These are phyloP conservation scores for Tachina lurida DNA, from an alignment of 2,888 invertebrate species.

Conservation along the genomic window DNA sequence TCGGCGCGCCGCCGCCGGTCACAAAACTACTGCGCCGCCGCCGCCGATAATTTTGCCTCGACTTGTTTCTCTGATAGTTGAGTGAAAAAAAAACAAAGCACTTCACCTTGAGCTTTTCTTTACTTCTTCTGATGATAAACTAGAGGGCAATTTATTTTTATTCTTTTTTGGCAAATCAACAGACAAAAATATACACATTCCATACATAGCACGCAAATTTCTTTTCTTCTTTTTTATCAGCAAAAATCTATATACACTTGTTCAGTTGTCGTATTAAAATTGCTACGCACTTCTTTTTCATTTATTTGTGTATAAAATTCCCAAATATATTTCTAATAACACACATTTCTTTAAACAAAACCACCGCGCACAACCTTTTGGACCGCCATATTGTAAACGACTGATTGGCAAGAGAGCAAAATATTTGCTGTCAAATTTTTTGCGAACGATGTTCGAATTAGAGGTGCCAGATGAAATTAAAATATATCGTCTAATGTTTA, in stretches of 20 bases:
- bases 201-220: background rate
- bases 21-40: too few relatives aligned
- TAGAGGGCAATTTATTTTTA: constrained; percentile 29
- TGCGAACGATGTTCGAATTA: constrained; percentile 5
- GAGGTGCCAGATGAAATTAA: background rate
- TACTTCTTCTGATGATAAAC: constrained; percentile 18
- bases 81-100: background rate
- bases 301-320: constrained; percentile 35
- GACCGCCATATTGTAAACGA: constrained; percentile 73
- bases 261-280: background rate
- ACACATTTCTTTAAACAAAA: background rate
- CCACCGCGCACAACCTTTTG: constrained; percentile 10
- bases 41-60: too few relatives aligned
- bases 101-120: constrained; percentile 57
- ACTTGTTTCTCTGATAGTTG: too few relatives aligned
- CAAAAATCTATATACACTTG: background rate
- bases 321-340: background rate
- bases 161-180: constrained; percentile 19
- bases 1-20: too few relatives aligned
- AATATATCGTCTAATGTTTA: too few relatives aligned
- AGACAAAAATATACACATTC: constrained; percentile 6
- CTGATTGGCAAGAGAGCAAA: constrained; percentile 54
- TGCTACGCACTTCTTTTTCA: constrained; percentile 7
- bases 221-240: background rate
- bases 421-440: constrained; percentile 32